Evolutionary conservation across 1,140 invertebrate genomes (phyloP).

Genomic region (Copidosoma floridanum): DNA sequence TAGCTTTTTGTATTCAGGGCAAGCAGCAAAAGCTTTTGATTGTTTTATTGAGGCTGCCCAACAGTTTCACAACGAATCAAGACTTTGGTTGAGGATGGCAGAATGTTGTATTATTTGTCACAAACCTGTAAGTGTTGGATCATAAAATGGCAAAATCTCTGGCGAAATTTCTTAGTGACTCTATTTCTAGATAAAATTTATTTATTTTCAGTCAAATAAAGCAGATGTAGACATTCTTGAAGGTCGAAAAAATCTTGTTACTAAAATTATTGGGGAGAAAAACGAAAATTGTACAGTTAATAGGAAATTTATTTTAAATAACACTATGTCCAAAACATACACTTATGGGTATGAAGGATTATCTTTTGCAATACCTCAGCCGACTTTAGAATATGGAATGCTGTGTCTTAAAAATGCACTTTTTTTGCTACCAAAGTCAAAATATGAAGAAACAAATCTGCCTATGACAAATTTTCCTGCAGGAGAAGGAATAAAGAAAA

Average conservation of each 20-base stretch:
- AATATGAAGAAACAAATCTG: conserved; percentile 38
- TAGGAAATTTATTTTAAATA: conserved; percentile 66
- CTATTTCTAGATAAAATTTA: not conserved
- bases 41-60: conserved; percentile 86
- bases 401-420: conserved; percentile 85
- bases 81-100: conserved; percentile 88
- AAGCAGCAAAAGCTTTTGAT: conserved; percentile 83
- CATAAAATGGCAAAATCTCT: too few species aligned
- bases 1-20: conserved; percentile 76
- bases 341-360: conserved; percentile 64
- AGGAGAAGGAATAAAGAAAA: conserved; percentile 20
- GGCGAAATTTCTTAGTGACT: not conserved
- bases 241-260: conserved; percentile 64
- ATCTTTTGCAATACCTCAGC: conserved; percentile 78
- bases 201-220: conserved; percentile 62
- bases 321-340: conserved; percentile 60
- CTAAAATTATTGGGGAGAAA: conserved; percentile 55
- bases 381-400: conserved; percentile 87
- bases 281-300: conserved; percentile 60
- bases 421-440: conserved; percentile 56
- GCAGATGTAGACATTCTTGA: conserved; percentile 65
- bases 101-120: conserved; percentile 84
- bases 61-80: conserved; percentile 82
- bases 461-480: conserved; percentile 21
- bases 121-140: conserved; percentile 66